phyloP scores from a whole-genome alignment of 2,797 vertebrate species.

The Oreonectes daqikongensis region DNA sequence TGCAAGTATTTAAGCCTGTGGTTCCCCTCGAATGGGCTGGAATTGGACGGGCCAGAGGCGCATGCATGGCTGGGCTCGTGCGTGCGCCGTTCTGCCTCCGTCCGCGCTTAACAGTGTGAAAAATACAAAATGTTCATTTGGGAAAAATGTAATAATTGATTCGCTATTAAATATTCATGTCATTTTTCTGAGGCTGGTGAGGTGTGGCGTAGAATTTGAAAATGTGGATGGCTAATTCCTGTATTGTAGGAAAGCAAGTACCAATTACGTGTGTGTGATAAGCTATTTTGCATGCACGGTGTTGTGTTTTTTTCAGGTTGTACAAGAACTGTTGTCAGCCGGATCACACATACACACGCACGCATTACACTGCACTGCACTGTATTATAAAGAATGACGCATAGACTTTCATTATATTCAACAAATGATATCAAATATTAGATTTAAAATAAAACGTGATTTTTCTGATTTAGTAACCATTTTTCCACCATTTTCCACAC shows the following conservation, averaged over 20 bases:
- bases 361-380: no score
- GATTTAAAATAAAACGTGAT: neutral
- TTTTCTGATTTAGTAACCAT: no score
- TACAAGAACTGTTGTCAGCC: constrained; percentile 26
- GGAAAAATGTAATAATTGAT: constrained; percentile 48
- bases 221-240: constrained; percentile 48
- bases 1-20: constrained; percentile 76
- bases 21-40: constrained; percentile 68
- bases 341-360: neutral
- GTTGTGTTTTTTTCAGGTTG: constrained; percentile 36
- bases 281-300: constrained; percentile 45
- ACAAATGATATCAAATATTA: neutral
- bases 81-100: constrained; percentile 40
- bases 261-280: constrained; percentile 22
- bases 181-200: constrained; percentile 37
- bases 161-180: constrained; percentile 50
- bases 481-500: no score
- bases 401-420: neutral
- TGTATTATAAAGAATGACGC: no score
- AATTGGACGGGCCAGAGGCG: constrained; percentile 47
- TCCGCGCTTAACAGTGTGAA: constrained; percentile 48
- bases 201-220: constrained; percentile 50
- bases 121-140: constrained; percentile 56
- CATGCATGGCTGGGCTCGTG: constrained; percentile 53
- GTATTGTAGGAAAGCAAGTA: constrained; percentile 32